These are phyloP conservation scores for Oceanodroma tethys DNA, from an alignment of 2,113 vertebrate species.

Conservation along the genomic window DNA sequence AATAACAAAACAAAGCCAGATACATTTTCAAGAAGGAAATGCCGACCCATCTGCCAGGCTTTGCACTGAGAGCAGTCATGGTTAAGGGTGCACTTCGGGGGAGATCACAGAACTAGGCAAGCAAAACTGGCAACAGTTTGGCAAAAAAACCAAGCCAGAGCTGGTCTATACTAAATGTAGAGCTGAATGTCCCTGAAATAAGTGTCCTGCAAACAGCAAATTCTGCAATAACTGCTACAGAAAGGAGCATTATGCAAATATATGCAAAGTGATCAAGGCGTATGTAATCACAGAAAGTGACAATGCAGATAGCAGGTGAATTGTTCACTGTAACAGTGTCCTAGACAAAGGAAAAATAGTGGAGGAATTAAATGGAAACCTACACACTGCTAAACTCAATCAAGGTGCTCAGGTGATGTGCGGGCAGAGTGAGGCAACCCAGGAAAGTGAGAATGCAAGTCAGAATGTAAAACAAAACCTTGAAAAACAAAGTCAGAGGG, in stretches of 20 bases:
- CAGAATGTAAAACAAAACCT: background rate
- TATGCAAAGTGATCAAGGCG: background rate
- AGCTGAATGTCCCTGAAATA: background rate
- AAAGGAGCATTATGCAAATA: background rate
- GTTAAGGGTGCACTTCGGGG: background rate
- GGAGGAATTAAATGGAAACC: background rate
- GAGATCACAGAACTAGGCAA: background rate
- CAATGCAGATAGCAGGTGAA: background rate
- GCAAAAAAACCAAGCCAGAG: background rate
- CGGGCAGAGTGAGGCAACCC: background rate
- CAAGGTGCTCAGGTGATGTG: background rate
- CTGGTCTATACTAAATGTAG: background rate
- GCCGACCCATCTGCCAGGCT: accelerated
- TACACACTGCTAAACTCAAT: background rate
- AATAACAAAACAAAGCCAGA: background rate
- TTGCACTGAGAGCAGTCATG: background rate
- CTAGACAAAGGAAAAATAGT: background rate
- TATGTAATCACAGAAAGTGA: background rate
- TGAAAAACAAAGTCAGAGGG: background rate
- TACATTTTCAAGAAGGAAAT: background rate
- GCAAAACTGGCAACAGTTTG: background rate
- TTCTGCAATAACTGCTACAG: background rate
- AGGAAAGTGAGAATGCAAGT: background rate
- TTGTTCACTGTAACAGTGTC: background rate
- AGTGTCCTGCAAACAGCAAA: background rate